These are phyloP conservation scores for Phragmatobia fuliginosa DNA, from an alignment of 2,888 invertebrate genomes.

Conservation along the genomic window DNA sequence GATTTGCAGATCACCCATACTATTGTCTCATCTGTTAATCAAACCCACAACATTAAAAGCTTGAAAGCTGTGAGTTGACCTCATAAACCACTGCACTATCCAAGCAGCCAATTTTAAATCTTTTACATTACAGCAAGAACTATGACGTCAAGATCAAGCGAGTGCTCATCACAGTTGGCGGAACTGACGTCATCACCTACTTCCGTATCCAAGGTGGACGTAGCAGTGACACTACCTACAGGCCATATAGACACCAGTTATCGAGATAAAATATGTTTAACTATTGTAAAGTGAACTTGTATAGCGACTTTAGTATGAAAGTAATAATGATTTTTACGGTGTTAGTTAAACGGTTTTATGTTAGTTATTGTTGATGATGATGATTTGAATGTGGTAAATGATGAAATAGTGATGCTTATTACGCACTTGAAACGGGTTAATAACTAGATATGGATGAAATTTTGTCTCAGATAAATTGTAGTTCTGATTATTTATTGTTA, in stretches of 20 bases:
- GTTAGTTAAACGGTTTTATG: background rate
- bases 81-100: too few relatives aligned
- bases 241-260: conserved; percentile 75
- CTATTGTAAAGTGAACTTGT: conserved; percentile 72
- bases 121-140: conserved; percentile 66
- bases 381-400: background rate
- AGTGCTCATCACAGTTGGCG: conserved; percentile 76
- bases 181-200: conserved; percentile 71
- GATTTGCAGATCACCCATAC: too few relatives aligned
- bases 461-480: background rate
- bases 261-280: conserved; percentile 80
- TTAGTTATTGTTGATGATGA: background rate
- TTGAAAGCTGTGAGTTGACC: too few relatives aligned
- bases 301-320: conserved; percentile 5
- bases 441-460: background rate
- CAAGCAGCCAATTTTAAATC: background rate
- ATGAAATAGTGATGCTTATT: background rate
- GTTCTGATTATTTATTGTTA: background rate
- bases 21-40: too few relatives aligned
- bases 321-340: conserved; percentile 17
- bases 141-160: conserved; percentile 81
- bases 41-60: too few relatives aligned
- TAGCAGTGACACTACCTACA: conserved; percentile 77
- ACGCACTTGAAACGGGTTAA: background rate
- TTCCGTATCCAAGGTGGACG: conserved; percentile 77